These are phyloP conservation scores for Heteromyza rotundicornis DNA, from an alignment of 2,888 invertebrate genomes.

Conservation along the genomic window DNA sequence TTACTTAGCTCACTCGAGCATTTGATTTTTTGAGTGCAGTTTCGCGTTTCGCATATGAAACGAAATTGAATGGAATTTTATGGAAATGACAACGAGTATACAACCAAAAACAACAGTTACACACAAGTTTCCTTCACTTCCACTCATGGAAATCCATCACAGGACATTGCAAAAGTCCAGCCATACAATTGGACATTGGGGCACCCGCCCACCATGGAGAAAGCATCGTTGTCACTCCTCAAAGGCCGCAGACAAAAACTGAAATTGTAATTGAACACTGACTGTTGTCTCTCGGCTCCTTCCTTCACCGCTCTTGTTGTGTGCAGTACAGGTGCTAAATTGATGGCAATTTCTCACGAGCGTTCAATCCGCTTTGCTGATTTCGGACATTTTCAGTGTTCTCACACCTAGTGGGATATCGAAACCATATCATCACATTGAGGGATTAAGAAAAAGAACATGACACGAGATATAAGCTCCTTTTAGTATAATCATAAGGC, in stretches of 20 bases:
- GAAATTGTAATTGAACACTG: conserved; percentile 51
- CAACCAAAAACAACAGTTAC: background rate
- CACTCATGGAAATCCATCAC: background rate
- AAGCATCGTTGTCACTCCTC: background rate
- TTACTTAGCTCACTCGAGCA: conserved; percentile 37
- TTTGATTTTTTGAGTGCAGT: conserved; percentile 58
- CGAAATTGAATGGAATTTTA: conserved; percentile 29
- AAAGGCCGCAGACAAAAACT: conserved; percentile 37
- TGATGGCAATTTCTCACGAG: conserved; percentile 59
- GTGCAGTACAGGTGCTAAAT: conserved; percentile 52
- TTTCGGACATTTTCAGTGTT: conserved; percentile 37
- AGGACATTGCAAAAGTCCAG: conserved; percentile 15
- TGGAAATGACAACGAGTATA: conserved; percentile 33
- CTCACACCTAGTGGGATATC: too few relatives aligned
- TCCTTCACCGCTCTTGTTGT: too few relatives aligned
- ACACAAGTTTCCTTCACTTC: background rate
- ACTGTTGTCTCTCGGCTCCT: too few relatives aligned
- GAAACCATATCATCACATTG: conserved; percentile 47
- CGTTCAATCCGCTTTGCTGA: conserved; percentile 58
- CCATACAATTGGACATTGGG: background rate
- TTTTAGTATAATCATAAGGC: too few relatives aligned
- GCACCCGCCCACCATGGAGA: too few relatives aligned
- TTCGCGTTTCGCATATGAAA: conserved; percentile 39
- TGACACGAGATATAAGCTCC: too few relatives aligned
- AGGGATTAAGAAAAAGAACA: too few relatives aligned